A percentile compares a stretch with the other conserved stretches of the same genome.
These are phyloP conservation scores for Xenopus laevis DNA, from an alignment of 2,113 vertebrate genomes.

Conservation along the genomic window DNA sequence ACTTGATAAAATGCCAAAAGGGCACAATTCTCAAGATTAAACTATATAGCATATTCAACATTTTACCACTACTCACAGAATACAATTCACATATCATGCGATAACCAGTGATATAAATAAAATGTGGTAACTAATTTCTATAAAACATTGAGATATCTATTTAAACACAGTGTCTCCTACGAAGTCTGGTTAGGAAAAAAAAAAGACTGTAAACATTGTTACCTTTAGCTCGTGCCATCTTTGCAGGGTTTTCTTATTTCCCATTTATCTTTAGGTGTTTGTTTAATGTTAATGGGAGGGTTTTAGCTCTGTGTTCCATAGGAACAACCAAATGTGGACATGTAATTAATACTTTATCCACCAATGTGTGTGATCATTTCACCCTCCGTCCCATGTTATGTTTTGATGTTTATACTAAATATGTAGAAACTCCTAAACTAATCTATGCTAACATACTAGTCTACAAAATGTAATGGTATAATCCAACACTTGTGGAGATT, in stretches of 20 bases:
- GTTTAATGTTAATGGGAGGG: constrained; percentile 58
- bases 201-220: constrained; percentile 87
- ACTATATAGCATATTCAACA: constrained; percentile 78
- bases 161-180: constrained; percentile 82
- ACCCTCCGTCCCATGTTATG: not conserved
- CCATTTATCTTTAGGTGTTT: constrained; percentile 44
- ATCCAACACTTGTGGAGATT: constrained; percentile 2
- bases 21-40: constrained; percentile 62
- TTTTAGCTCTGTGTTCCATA: constrained; percentile 59
- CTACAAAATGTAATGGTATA: constrained; percentile 14
- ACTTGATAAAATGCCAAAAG: constrained; percentile 20
- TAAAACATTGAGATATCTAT: constrained; percentile 82
- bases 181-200: constrained; percentile 71
- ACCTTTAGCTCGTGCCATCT: constrained; percentile 72
- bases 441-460: not conserved
- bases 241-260: constrained; percentile 52
- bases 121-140: constrained; percentile 74
- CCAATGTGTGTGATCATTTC: constrained; percentile 3
- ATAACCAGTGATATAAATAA: constrained; percentile 81
- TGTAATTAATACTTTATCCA: constrained; percentile 26
- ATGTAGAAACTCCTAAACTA: not conserved
- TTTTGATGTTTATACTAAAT: constrained; percentile 8
- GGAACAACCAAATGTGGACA: constrained; percentile 34
- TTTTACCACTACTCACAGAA: constrained; percentile 84
- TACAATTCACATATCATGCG: constrained; percentile 87